Evolutionary conservation across 2,888 invertebrate species (phyloP).

Genomic region (Microplitis deprimator): DNA sequence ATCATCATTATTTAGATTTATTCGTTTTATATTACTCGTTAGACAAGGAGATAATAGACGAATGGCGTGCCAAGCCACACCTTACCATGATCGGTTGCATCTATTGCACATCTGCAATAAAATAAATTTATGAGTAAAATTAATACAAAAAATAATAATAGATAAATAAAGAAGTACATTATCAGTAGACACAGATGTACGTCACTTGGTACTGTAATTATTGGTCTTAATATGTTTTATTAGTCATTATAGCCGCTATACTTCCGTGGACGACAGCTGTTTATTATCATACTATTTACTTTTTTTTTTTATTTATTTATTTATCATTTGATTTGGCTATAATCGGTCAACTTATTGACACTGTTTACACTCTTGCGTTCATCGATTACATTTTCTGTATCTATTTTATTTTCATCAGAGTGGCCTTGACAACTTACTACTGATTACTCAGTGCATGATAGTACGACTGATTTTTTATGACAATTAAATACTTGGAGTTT

Average conservation of each 20-base stretch:
- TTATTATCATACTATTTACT: not conserved
- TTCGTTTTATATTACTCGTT: conserved; percentile 40
- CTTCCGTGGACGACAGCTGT: conserved; percentile 13
- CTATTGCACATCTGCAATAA: conserved; percentile 36
- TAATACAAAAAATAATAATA: not conserved
- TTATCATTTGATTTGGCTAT: conserved; percentile 13
- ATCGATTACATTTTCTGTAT: conserved; percentile 28
- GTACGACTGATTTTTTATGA: too few species aligned
- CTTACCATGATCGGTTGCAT: conserved; percentile 53
- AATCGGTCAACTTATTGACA: conserved; percentile 32
- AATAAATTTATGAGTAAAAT: not conserved
- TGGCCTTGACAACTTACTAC: too few species aligned
- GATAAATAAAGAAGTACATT: not conserved
- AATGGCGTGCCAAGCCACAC: conserved; percentile 52
- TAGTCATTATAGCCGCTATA: conserved; percentile 1
- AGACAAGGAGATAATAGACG: conserved; percentile 47
- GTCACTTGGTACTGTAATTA: not conserved
- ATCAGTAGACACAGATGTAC: not conserved
- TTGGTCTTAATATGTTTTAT: conserved; percentile 14
- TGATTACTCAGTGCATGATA: too few species aligned
- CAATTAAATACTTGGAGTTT: too few species aligned
- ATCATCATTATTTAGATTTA: conserved; percentile 41
- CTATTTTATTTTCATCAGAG: conserved; percentile 32
- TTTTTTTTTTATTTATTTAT: not conserved
- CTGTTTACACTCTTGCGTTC: conserved; percentile 20